Evolutionary conservation across 2,888 invertebrate species (phyloP).

Genomic region (Pachymerium ferrugineum): DNA sequence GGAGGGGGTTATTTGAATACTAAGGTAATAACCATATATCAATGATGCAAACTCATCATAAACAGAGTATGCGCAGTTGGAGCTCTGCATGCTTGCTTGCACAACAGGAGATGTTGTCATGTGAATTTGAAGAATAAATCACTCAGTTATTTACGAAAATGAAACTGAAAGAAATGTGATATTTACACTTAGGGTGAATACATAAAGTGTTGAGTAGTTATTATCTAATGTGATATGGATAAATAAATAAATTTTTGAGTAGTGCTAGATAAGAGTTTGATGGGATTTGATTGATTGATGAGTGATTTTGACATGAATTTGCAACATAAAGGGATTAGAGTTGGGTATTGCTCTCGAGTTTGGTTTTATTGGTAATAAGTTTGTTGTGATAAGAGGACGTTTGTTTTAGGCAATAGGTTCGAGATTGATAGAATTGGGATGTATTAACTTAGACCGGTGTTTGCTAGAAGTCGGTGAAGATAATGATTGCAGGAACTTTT

Average conservation of each 20-base stretch:
- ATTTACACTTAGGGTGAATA: neutral
- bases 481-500: too few relatives aligned
- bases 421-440: too few relatives aligned
- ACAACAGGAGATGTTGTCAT: neutral
- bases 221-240: neutral
- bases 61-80: neutral
- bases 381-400: too few relatives aligned
- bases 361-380: too few relatives aligned
- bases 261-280: too few relatives aligned
- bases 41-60: constrained; percentile 1
- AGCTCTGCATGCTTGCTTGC: neutral
- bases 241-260: too few relatives aligned
- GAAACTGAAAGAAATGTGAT: neutral
- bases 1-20: constrained; percentile 16
- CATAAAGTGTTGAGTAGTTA: neutral
- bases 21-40: constrained; percentile 20
- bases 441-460: too few relatives aligned
- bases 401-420: too few relatives aligned
- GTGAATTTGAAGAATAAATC: neutral
- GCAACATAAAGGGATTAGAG: too few relatives aligned
- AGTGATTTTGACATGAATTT: neutral
- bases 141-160: neutral
- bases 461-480: too few relatives aligned
- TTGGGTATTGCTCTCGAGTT: too few relatives aligned
- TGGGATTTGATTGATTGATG: neutral